These are phyloP conservation scores for Hestina assimilis DNA, from an alignment of 1,140 invertebrate species.

Conservation along the genomic window DNA sequence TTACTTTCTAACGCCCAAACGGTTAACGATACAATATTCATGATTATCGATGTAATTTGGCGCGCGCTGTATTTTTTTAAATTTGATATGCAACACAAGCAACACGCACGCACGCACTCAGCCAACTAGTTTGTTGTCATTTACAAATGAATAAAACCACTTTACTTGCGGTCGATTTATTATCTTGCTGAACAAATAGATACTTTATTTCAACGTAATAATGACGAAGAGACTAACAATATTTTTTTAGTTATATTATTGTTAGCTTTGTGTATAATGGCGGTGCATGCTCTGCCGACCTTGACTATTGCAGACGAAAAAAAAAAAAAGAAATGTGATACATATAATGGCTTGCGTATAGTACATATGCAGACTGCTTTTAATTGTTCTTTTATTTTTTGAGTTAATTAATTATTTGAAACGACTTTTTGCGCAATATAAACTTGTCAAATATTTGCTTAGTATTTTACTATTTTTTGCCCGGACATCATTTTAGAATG, in stretches of 20 bases:
- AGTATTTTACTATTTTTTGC: too few relatives aligned
- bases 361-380: neutral
- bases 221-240: neutral
- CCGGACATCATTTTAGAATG: too few relatives aligned
- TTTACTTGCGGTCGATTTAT: neutral
- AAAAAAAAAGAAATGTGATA: constrained; percentile 6
- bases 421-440: too few relatives aligned
- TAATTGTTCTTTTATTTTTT: too few relatives aligned
- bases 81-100: constrained; percentile 17
- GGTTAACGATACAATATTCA: constrained; percentile 63
- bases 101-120: constrained; percentile 9
- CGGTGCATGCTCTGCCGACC: neutral
- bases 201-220: neutral
- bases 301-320: constrained; percentile 16
- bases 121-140: constrained; percentile 23
- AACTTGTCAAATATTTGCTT: too few relatives aligned
- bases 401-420: too few relatives aligned
- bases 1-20: constrained; percentile 64
- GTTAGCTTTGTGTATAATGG: neutral
- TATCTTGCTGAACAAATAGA: neutral
- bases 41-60: constrained; percentile 19
- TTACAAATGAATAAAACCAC: neutral
- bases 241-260: constrained; percentile 1
- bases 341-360: neutral
- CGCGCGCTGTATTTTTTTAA: constrained; percentile 13